phyloP scores from a whole-genome alignment of 2,888 invertebrate genomes.

The Andricus curvator region DNA sequence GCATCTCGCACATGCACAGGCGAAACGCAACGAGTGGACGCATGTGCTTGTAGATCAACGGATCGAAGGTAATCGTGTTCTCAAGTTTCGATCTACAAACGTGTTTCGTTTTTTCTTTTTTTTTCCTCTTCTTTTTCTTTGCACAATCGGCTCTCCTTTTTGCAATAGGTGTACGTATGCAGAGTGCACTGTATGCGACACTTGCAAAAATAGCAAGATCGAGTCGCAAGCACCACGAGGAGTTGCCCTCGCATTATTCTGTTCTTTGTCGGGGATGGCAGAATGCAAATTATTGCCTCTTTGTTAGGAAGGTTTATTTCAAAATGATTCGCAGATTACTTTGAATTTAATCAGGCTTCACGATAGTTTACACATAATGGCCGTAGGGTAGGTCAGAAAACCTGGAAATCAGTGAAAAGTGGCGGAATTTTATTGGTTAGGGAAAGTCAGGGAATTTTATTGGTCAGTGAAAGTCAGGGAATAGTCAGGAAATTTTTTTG shows the following conservation, averaged over 20 bases:
- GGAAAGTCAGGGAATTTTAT: no score
- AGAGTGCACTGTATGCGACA: conserved; percentile 12
- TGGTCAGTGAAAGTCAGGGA: no score
- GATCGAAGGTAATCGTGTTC: conserved; percentile 71
- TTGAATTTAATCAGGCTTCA: not conserved
- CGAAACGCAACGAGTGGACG: conserved; percentile 40
- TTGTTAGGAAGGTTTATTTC: conserved; percentile 8
- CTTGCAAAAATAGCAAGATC: conserved; percentile 12
- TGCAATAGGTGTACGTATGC: conserved; percentile 5
- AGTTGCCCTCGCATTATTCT: conserved; percentile 13
- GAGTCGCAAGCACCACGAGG: not conserved
- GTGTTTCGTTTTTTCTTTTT: conserved; percentile 57
- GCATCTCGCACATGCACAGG: conserved; percentile 23
- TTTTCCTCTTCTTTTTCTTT: conserved; percentile 51
- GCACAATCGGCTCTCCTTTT: conserved; percentile 23
- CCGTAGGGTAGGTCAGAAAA: no score
- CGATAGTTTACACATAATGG: not conserved
- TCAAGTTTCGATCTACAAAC: conserved; percentile 67
- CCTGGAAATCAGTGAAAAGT: no score
- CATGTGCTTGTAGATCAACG: conserved; percentile 58
- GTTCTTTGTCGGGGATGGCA: not conserved
- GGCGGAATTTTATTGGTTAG: no score
- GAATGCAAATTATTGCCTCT: conserved; percentile 14
- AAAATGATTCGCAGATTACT: not conserved
- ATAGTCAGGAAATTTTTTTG: no score